Conservation (phyloP, 2,888 invertebrate species). For the Embidobia sp. region DNA sequence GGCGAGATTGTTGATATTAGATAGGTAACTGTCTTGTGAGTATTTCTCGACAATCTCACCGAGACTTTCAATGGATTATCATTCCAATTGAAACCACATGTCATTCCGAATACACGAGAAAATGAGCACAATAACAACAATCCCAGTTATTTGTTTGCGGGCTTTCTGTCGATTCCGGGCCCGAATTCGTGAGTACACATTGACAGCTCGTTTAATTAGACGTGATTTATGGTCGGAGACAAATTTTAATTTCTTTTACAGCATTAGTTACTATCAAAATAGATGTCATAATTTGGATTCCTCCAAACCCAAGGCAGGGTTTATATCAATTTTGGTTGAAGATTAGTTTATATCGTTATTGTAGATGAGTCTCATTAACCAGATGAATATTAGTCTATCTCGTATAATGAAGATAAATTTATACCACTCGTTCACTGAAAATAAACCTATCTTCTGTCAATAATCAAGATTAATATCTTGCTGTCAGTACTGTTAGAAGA, state of each 20-base stretch:
- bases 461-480: too few species aligned
- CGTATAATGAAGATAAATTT: too few species aligned
- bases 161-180: conserved; percentile 20
- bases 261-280: conserved; percentile 20
- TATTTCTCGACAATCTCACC: conserved; percentile 54
- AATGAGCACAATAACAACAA: conserved; percentile 40
- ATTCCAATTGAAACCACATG: conserved; percentile 60
- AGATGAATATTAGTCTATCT: too few species aligned
- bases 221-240: conserved; percentile 33
- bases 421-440: too few species aligned
- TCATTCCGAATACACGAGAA: conserved; percentile 53
- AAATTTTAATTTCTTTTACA: conserved; percentile 23
- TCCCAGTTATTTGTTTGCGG: conserved; percentile 39
- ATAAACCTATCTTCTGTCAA: too few species aligned
- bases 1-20: conserved; percentile 64
- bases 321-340: too few species aligned
- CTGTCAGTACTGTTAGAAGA: too few species aligned
- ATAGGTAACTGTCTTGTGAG: conserved; percentile 59
- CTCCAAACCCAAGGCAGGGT: too few species aligned
- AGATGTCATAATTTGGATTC: conserved; percentile 6
- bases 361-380: too few species aligned
- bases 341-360: too few species aligned
- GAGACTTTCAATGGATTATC: conserved; percentile 60
- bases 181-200: conserved; percentile 11
- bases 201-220: conserved; percentile 26